Evolutionary conservation across 30 jellyfish, hydroid and myxozoan species (phyloP), one percentile per base, ranked within the genome.

Genomic region (Aurelia aurita complex sp. Pacific): DNA sequence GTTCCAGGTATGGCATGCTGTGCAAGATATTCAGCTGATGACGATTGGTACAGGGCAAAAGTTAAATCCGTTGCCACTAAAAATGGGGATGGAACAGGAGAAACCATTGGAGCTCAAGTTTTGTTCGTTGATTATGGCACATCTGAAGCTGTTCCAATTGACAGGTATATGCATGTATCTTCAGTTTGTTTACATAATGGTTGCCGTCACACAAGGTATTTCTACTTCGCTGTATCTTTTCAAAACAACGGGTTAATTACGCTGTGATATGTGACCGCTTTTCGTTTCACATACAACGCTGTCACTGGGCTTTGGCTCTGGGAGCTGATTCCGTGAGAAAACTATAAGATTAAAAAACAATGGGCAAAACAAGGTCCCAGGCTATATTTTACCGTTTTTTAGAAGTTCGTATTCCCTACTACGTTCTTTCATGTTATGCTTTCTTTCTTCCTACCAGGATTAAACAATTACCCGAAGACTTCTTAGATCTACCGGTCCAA

Each of bases 61-160:
- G 53, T 83, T 8, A 60, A 19, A 54, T 60, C 92, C 43, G 81
- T 83, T 35, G 38, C 43, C 33, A 62, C 86, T 18, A 51, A 36
- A 16, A 65, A 64, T 40, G 62, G 59, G 66, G 68, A 34, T 16
- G 80, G 89, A 46, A 16, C 81, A 3, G 62, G 72, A 16, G 86
- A 59, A 33, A 17, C 55, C 15, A 64, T 43, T 16, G 70, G 76
- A 53, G 95, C 91, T 14, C 88, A 77, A 11, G 95, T 82, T 63
- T 74, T 82, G 38, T 90, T 72, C 54, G 94, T 90, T 19, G 97
- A 90, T 76, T 90, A 90, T 83, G 97, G 97, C 51, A 82, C 88
- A 52, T n/a, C 64, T n/a, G 97, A 90, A 67, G 62, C 67, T 23
- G 78, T 90, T 36, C 91, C 90, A 32, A 40, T 90, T 3, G 68